Evolutionary conservation across 1,140 invertebrate genomes (phyloP), one percentile per base, ranked within the genome.

Genomic region (Drosophila kohkoa): DNA sequence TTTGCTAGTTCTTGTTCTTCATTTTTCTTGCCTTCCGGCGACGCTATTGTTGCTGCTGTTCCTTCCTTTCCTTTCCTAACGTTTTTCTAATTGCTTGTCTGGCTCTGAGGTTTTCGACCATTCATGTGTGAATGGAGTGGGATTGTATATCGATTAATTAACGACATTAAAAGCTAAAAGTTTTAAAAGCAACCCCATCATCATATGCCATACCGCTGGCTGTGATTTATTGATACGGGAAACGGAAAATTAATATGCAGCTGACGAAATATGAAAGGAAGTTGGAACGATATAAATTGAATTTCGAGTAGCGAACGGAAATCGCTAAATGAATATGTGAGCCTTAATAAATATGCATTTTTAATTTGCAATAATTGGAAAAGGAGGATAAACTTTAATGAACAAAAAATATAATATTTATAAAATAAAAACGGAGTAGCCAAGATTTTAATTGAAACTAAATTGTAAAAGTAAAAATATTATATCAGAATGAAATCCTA

Each of bases 151-250:
- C 82, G 82, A 87, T 87, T 88, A 88, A 87, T 87, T 87, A 87
- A 88, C 73, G 63, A 68, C 78, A 87, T 87, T 87, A 87, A 87
- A 83, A 87, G 83, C 82, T 87, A 79, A 74, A 80, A 83, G 80
- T 77, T 88, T 87, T 71, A 3, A 54, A 62, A 68, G 35, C 57
- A 20, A 51, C 15, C n/a, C 35, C 10, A 4, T 43, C 30, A 16
- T 20, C 55, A 72, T 49, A 48, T 69, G 49, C 4, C 38, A 28
- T 41, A 45, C 15, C 15, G 38, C 13, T 55, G 25, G 20, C 51
- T 82, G 79, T 77, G 74, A 83, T 85, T 85, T 86, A 81, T 62
- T 57, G 15, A 2, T 8, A 25, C 20, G 30, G 68, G 68, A 75
- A 75, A 54, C 60, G 73, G 73, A 75, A 65, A 75, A 75, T 75